phyloP scores from a whole-genome alignment of 2,797 vertebrate genomes.

The Rhincodon typus region DNA sequence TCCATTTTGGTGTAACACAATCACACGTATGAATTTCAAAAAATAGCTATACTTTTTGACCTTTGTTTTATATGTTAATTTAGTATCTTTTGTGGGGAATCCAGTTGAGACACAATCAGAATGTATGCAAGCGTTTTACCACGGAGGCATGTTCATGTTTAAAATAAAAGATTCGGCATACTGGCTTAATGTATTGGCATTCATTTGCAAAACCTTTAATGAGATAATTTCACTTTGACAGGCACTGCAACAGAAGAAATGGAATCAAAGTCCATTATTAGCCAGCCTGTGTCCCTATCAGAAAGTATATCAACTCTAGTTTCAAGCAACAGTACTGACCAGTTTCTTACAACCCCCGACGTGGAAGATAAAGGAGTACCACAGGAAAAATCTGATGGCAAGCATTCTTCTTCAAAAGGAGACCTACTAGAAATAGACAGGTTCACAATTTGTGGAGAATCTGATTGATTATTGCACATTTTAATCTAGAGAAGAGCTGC shows the following conservation, averaged over 20 bases:
- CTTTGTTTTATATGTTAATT: background rate
- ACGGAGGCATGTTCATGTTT: background rate
- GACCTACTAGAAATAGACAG: conserved; percentile 93
- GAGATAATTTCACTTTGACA: conserved; percentile 43
- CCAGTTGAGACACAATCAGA: conserved; percentile 15
- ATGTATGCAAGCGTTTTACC: conserved; percentile 15
- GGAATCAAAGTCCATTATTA: conserved; percentile 64
- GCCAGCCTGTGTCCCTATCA: conserved; percentile 68
- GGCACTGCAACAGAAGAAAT: conserved; percentile 58
- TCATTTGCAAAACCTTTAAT: background rate
- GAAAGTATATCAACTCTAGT: conserved; percentile 54
- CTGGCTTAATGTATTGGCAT: background rate
- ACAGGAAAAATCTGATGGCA: conserved; percentile 62
- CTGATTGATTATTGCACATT: conserved; percentile 64
- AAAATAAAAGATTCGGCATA: background rate
- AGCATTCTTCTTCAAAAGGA: conserved; percentile 76
- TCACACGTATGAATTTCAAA: background rate
- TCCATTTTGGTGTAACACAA: background rate
- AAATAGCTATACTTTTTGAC: background rate
- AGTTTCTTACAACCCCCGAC: conserved; percentile 82
- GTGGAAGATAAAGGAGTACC: conserved; percentile 78
- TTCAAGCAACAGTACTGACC: conserved; percentile 75
- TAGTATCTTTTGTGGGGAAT: conserved; percentile 18
- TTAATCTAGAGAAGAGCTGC: conserved; percentile 43
- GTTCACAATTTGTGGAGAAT: conserved; percentile 95